Evolutionary conservation across 2,797 vertebrate species (phyloP), one percentile per base, ranked within the genome.

Genomic region (Cirrhinus molitorella): DNA sequence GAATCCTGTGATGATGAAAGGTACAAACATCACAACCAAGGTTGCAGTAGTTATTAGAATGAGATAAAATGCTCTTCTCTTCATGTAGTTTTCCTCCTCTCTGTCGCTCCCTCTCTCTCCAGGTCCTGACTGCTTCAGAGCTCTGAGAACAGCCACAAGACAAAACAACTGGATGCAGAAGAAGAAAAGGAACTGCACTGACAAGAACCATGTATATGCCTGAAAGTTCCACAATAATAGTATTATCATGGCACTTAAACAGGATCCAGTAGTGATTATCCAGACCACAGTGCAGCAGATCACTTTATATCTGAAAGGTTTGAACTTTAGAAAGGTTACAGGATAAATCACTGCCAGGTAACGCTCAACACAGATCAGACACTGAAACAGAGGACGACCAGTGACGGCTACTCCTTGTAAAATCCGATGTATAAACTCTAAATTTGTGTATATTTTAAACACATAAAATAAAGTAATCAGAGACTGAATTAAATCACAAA

Each of bases 81-180:
- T 80, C 16, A 45, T 80, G n/a, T 31, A 1, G 51, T 34, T 80
- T 70, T 71, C 51, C 51, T 80, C 79, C 5, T 31, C n/a, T 80
- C 1, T 55, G 2, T 80, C 49, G 57, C 40, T 49, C 4, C 0
- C 25, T 65, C 49, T 70, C 6, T 80, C 66, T 21, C 66, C 79
- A 16, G 66, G 66, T 57, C 49, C 79, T 43, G 79, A 80, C 51
- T 59, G 79, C 34, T 80, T 80, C 49, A 80, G 79, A 78, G 23
- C 75, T 63, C 75, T 65, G 14, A 34, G 31, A 34, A 34, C 31
- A 34, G 51, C n/a, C 55, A 59, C 55, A 1, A 59, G 55, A 59
- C 65, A 70, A 25, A 43, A 70, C 79, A 70, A 28, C 34, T 80
- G 49, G 16, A 80, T 25, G 2, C 10, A 37, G 14, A 80, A 9